These are phyloP conservation scores for Drosophila silvestris DNA, from an alignment of 2,888 invertebrate genomes.

Conservation along the genomic window DNA sequence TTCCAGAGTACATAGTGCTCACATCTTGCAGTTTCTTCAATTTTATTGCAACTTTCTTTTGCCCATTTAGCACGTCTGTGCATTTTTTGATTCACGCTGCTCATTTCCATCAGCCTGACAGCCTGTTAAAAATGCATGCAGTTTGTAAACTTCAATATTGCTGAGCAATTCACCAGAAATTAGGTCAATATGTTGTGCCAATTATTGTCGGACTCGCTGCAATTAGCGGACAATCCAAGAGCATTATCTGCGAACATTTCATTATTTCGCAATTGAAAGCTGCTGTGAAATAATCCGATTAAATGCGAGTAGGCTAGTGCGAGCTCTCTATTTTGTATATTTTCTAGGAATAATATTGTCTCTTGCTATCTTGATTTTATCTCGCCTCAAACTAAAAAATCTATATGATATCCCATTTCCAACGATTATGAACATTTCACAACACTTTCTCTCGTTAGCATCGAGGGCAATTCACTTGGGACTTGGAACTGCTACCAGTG, in stretches of 20 bases:
- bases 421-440: constrained; percentile 18
- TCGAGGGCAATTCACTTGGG: constrained; percentile 37
- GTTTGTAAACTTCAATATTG: constrained; percentile 28
- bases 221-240: constrained; percentile 7
- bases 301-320: not conserved
- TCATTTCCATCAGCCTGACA: constrained; percentile 22
- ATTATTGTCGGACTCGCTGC: not conserved
- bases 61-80: constrained; percentile 69
- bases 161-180: constrained; percentile 19
- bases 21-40: constrained; percentile 65
- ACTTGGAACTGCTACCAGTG: not conserved
- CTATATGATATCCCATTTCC: not conserved
- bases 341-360: not conserved
- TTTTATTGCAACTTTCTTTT: constrained; percentile 72
- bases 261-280: constrained; percentile 36
- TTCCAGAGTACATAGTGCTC: constrained; percentile 33
- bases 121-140: constrained; percentile 52
- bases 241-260: constrained; percentile 3
- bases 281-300: not conserved
- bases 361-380: not conserved
- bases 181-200: constrained; percentile 26
- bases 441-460: constrained; percentile 37
- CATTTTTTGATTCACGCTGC: constrained; percentile 34
- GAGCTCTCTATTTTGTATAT: not conserved
- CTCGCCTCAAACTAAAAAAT: not conserved